Base-by-base conservation (phyloP, 2,797 vertebrate genomes). In the Pangasius larnaudii region DNA sequence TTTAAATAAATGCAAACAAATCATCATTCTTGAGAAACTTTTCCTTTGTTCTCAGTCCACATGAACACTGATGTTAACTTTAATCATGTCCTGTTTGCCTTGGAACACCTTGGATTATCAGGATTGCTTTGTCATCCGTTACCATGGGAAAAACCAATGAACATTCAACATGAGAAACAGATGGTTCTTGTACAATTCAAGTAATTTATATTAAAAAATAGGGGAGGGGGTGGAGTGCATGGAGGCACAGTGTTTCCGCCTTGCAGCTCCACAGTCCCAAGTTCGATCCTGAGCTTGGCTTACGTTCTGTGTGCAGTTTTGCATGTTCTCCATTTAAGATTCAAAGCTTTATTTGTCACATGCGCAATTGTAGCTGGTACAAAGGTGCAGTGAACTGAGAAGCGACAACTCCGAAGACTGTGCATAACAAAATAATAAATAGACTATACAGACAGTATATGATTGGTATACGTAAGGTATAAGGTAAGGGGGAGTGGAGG, bases 1-100 rank as follows among this genome's bases (percentile, higher is more conserved):
- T 82, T 82, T 46, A 63, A 82, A 63, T 63, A 82, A 82, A 82
- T n/a, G 6, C 58, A 63, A 63, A 63, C 36, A 81, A 61, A 61
- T 82, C 6, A 36, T 39, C 10, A 59, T 61, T 61, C 7, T 42
- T 42, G 11, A 78, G n/a, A 78, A 53, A 77, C 0, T 14, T 59
- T 63, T 19, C 16, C 8, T n/a, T 46, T 67, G 3, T 65, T 46
- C 42, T 65, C 30, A 65, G 42, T 49, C 61, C 16, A 5, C 33
- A 24, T 3, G 30, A 36, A 16, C 1, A 4, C 2, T 63, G 3
- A 61, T 14, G 7, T n/a, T 82, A 81, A 39, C 53, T 42, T 42
- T 18, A 27, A 16, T 59, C 36, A 27, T 61, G 36, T 27, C 22
- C 13, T 61, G 53, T 51, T 24, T 72, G 71, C 22, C 9, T 74